Evolutionary conservation across 2,888 invertebrate species (phyloP).

Genomic region (Eupeodes luniger): DNA sequence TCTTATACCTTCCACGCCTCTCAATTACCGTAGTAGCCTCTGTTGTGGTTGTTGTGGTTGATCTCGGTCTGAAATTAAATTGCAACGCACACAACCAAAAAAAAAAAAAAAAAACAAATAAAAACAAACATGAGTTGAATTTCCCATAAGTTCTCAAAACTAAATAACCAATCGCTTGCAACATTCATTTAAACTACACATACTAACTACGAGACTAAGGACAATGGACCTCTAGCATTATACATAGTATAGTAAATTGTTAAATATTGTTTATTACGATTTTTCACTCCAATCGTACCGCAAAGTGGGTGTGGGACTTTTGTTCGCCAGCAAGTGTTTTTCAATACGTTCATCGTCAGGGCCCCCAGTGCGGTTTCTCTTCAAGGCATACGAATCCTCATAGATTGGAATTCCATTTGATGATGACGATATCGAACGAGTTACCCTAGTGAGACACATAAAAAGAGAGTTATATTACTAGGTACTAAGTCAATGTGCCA

Average conservation of each 20-base stretch:
- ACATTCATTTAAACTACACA: slow-evolving; percentile 68
- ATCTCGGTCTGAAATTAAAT: slow-evolving; percentile 37
- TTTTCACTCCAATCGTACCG: slow-evolving; percentile 79
- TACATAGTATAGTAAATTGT: slow-evolving; percentile 54
- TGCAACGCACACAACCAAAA: neutral
- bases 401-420: slow-evolving; percentile 82
- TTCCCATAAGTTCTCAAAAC: slow-evolving; percentile 12
- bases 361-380: slow-evolving; percentile 76
- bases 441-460: slow-evolving; percentile 78
- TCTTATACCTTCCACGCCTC: slow-evolving; percentile 52
- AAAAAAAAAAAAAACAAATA: slow-evolving; percentile 2
- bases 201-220: slow-evolving; percentile 43
- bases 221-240: slow-evolving; percentile 62
- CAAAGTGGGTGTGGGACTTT: slow-evolving; percentile 75
- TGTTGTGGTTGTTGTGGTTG: slow-evolving; percentile 20
- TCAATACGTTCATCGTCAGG: slow-evolving; percentile 70
- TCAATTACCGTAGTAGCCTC: slow-evolving; percentile 14
- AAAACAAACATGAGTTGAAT: slow-evolving; percentile 26
- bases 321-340: slow-evolving; percentile 65
- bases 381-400: slow-evolving; percentile 81
- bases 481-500: slow-evolving; percentile 32
- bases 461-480: slow-evolving; percentile 35
- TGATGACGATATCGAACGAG: slow-evolving; percentile 82
- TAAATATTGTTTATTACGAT: slow-evolving; percentile 77
- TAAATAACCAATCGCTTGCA: slow-evolving; percentile 56